A percentile compares a stretch with the other conserved stretches of the same genome.
phyloP scores from a whole-genome alignment of 37 sponge, comb jelly and placozoan genomes.

The Sycon ciliatum region DNA sequence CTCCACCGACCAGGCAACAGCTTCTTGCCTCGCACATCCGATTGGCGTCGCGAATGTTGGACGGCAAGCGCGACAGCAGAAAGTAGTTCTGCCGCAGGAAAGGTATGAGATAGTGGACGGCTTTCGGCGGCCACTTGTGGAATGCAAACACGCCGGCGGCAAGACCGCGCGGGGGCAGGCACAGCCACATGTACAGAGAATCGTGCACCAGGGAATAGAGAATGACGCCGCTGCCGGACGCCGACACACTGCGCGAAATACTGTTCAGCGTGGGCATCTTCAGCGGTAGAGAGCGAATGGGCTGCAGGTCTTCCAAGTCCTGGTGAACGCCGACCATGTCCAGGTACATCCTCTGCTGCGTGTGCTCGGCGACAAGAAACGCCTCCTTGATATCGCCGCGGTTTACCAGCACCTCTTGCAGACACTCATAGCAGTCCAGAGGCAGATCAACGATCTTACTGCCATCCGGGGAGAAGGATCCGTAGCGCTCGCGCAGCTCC shows the following conservation, averaged over 20 bases:
- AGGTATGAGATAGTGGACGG: not conserved
- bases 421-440: not conserved
- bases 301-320: not conserved
- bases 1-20: not conserved
- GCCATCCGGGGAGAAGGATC: not conserved
- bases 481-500: not conserved
- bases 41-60: not conserved
- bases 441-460: not conserved
- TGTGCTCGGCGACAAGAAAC: not conserved
- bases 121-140: not conserved
- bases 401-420: not conserved
- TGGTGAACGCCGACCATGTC: not conserved
- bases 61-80: not conserved
- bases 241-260: not conserved
- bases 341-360: not conserved
- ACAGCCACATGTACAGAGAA: slow-evolving; percentile 5
- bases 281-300: not conserved
- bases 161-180: not conserved
- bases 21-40: not conserved
- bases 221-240: not conserved
- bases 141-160: no score
- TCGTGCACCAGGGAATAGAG: not conserved
- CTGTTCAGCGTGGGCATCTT: not conserved
- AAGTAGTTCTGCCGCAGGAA: not conserved
- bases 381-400: not conserved